A percentile compares a stretch with the other conserved stretches of the same genome.
phyloP scores from a whole-genome alignment of 1,140 invertebrate species.

The Drosophila athabasca region DNA sequence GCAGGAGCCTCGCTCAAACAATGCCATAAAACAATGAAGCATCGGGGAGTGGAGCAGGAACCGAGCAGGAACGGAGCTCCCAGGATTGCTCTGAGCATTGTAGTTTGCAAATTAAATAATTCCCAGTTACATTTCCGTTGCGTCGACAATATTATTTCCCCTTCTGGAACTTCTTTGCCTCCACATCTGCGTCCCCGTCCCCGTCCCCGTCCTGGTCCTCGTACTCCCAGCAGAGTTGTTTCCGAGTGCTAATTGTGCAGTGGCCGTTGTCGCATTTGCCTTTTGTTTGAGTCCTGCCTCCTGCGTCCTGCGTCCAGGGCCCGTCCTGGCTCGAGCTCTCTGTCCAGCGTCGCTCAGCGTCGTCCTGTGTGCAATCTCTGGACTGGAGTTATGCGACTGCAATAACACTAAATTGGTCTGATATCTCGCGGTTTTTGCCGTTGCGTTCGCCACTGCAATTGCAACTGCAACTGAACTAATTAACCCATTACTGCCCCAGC shows the following conservation, averaged over 20 bases:
- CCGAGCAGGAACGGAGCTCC: slow-evolving; percentile 25
- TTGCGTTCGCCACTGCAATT: slow-evolving; percentile 43
- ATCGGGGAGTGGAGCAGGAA: slow-evolving; percentile 9
- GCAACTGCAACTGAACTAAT: slow-evolving; percentile 35
- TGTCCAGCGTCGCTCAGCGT: slow-evolving; percentile 29
- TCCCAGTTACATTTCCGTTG: slow-evolving; percentile 81
- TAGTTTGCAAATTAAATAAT: slow-evolving; percentile 82
- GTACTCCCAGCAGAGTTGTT: slow-evolving; percentile 46
- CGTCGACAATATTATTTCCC: slow-evolving; percentile 79
- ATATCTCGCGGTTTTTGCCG: slow-evolving; percentile 74
- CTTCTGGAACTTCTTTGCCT: slow-evolving; percentile 46
- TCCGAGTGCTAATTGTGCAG: slow-evolving; percentile 79
- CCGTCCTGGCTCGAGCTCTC: slow-evolving; percentile 14
- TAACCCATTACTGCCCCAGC: slow-evolving; percentile 54
- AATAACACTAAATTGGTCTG: slow-evolving; percentile 81
- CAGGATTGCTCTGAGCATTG: slow-evolving; percentile 56
- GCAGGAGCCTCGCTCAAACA: slow-evolving; percentile 55
- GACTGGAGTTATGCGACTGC: slow-evolving; percentile 80
- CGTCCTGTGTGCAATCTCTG: slow-evolving; percentile 72
- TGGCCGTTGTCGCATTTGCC: slow-evolving; percentile 56
- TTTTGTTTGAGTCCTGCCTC: slow-evolving; percentile 64
- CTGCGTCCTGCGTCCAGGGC: slow-evolving; percentile 26
- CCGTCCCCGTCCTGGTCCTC: slow-evolving; percentile 1
- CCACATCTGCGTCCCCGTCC: neutral
- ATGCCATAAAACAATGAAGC: slow-evolving; percentile 68